Conservation (phyloP, 2,797 vertebrate species). For the Poliocrania exsul region DNA sequence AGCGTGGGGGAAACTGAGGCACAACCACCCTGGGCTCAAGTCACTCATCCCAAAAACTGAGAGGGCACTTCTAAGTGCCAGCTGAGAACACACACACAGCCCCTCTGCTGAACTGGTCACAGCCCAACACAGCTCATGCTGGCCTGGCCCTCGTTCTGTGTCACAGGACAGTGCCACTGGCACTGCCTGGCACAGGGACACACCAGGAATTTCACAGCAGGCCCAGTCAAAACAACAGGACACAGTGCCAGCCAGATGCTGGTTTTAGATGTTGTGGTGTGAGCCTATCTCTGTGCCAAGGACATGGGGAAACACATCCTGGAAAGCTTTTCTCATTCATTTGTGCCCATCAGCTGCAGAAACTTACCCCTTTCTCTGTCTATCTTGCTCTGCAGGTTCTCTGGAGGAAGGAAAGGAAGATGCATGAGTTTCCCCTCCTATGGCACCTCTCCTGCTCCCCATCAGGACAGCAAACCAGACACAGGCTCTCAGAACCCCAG, state of each 20-base stretch:
- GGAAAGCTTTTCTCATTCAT: background rate
- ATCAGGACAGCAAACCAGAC: background rate
- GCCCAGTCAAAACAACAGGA: background rate
- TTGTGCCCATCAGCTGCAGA: background rate
- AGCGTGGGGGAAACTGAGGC: background rate
- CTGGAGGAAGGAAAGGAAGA: constrained; percentile 2
- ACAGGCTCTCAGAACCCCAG: background rate
- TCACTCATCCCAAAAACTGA: background rate
- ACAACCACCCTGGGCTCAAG: rapidly evolving
- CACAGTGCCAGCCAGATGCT: background rate
- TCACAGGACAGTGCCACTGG: background rate
- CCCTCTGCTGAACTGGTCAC: background rate
- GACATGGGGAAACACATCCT: background rate
- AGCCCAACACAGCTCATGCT: background rate
- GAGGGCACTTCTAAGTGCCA: background rate
- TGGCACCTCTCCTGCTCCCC: background rate
- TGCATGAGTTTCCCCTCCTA: background rate
- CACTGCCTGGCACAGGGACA: rapidly evolving
- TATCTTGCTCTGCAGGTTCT: background rate
- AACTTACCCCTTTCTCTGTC: constrained; percentile 7
- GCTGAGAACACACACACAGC: rapidly evolving
- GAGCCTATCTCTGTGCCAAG: background rate
- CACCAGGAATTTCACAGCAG: background rate
- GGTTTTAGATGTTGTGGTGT: background rate
- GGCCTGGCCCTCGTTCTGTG: rapidly evolving